phyloP scores from a whole-genome alignment of 2,797 vertebrate species.

The Parambassis ranga region DNA sequence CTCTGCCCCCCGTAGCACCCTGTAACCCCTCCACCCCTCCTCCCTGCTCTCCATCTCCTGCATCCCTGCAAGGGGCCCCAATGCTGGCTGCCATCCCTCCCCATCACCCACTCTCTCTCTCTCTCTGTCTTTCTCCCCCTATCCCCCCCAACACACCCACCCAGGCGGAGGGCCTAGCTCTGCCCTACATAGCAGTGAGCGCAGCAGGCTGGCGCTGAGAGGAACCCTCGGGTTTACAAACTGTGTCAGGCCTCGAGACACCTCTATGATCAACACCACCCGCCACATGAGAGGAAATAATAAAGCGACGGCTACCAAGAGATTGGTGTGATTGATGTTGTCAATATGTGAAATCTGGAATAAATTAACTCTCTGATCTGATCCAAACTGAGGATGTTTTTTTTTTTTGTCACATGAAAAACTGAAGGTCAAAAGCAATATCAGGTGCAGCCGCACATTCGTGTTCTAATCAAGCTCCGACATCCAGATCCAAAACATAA shows the following conservation, averaged over 20 bases:
- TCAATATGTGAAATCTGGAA: conserved; percentile 65
- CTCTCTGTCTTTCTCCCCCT: neutral
- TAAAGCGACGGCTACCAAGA: conserved; percentile 44
- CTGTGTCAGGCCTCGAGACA: conserved; percentile 82
- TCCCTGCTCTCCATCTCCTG: conserved; percentile 46
- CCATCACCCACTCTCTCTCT: neutral
- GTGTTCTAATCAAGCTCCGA: no score
- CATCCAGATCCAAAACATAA: no score
- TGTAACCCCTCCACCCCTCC: conserved; percentile 43
- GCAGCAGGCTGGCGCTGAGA: conserved; percentile 72
- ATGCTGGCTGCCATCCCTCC: conserved; percentile 61
- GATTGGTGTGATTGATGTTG: conserved; percentile 67
- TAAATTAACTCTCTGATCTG: conserved; percentile 53
- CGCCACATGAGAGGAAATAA: conserved; percentile 53
- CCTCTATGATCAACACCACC: conserved; percentile 69
- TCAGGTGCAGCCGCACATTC: no score
- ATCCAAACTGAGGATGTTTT: conserved; percentile 53
- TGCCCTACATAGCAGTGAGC: conserved; percentile 80
- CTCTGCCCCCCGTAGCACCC: conserved; percentile 57
- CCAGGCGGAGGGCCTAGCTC: conserved; percentile 64
- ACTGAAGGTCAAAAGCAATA: conserved; percentile 44
- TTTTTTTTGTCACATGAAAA: conserved; percentile 31
- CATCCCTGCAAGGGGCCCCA: conserved; percentile 69
- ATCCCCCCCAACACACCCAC: conserved; percentile 16
- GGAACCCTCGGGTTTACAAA: conserved; percentile 77